Evolutionary conservation across 2,797 vertebrate species (phyloP).

Genomic region (Dromococcyx pavoninus): DNA sequence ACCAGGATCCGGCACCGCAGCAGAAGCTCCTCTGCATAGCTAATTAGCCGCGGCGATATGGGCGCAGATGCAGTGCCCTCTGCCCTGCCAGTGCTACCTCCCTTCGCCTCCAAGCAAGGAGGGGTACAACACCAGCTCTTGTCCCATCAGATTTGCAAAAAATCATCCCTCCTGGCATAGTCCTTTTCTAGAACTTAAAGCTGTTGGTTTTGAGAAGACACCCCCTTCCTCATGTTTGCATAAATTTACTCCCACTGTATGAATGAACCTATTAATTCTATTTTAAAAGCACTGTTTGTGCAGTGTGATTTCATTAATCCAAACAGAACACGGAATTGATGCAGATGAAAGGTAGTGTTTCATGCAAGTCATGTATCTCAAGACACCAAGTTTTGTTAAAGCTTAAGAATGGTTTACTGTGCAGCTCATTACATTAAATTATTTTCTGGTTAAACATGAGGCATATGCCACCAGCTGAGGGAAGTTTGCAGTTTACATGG

Average conservation of each 20-base stretch:
- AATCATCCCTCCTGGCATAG: neutral
- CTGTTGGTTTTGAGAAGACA: neutral
- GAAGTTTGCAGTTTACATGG: slow-evolving; percentile 23
- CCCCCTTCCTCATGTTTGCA: neutral
- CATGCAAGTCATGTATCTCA: neutral
- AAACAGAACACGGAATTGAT: neutral
- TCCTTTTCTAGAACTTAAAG: neutral
- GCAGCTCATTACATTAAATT: neutral
- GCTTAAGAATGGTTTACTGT: neutral
- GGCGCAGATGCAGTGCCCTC: neutral
- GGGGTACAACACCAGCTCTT: neutral
- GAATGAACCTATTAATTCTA: neutral
- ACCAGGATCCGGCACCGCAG: neutral
- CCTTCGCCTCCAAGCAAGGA: neutral
- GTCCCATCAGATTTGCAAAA: neutral
- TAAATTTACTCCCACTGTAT: neutral
- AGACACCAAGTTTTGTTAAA: neutral
- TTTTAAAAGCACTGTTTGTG: neutral
- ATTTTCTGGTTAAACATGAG: neutral
- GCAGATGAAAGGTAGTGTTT: neutral
- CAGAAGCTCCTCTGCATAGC: neutral
- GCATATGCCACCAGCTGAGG: slow-evolving; percentile 12
- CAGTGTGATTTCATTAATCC: neutral
- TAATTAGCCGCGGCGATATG: neutral
- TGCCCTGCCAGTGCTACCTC: neutral